Evolutionary conservation across 2,888 invertebrate genomes (phyloP), one percentile per base, ranked within the genome.

Genomic region (Melinaea menophilus): DNA sequence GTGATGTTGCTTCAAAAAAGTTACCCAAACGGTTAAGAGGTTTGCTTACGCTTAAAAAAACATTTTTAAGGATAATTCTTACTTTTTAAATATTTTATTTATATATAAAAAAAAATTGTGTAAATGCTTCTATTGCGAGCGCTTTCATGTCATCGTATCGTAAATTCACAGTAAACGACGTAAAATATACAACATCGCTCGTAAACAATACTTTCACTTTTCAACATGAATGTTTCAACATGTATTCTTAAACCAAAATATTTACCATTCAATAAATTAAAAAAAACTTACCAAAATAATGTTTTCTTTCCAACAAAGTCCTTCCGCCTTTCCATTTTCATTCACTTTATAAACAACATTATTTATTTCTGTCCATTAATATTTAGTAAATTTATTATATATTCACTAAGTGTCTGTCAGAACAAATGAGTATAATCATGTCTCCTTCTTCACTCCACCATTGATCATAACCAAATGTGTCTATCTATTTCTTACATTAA

Each of bases 241-340:
- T 37, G 5, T 37, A 4, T 37, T 41, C 41, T 9, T 9, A 41
- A 41, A 41, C 11, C 7, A 41, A 41, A 41, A 41, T 9, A 41
- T 37, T 5, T 4, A 37, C 4, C 37, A 7, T 37, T 37, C 37
- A 4, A 37, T 22, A 22, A 1, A 22, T 5, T 35, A 5, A 37
- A 41, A 2, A 2, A 2, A 41, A 41, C 46, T 13, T 62, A 58
- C 55, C 59, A 60, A 41, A 65, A 56, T 2, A 47, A 80, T 34
- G 48, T 13, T 47, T 76, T 63, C 41, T 58, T 73, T 77, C 76
- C 76, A 62, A 73, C 67, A 69, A 73, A 71, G 67, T 72, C 56
- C 72, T 64, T 77, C 73, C 75, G 78, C 70, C 75, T 79, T 77
- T 79, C 87, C 88, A 88, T 89, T 46, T 66, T 64, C 59, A 46